A percentile compares a stretch with the other conserved stretches of the same genome.
Conservation (phyloP, 2,797 vertebrate species). For the Microhierax caerulescens region DNA sequence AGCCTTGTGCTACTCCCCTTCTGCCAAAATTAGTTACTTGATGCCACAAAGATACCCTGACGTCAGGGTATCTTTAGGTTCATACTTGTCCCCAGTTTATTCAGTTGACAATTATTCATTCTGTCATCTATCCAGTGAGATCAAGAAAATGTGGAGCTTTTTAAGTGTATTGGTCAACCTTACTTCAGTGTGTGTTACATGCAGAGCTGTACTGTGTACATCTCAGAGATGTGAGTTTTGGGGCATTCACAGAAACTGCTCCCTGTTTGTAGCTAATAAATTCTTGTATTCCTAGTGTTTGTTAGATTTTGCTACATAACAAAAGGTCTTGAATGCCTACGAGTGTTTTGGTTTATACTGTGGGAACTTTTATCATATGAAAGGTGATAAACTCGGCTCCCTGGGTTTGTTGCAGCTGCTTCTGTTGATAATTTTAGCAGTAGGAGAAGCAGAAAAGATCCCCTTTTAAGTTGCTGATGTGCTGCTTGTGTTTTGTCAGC, state of each 20-base stretch:
- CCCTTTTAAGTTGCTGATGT: background rate
- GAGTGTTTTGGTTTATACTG: background rate
- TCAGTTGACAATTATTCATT: background rate
- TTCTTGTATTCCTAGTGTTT: background rate
- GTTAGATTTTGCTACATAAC: background rate
- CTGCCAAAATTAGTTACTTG: background rate
- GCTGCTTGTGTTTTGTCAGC: constrained; percentile 4
- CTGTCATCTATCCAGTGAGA: background rate
- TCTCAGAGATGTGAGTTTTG: background rate
- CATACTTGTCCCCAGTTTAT: background rate
- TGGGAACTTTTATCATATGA: background rate
- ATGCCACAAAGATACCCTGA: background rate
- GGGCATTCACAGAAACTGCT: background rate
- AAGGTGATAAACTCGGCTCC: background rate
- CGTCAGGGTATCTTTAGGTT: background rate
- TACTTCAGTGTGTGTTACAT: background rate
- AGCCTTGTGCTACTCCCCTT: background rate
- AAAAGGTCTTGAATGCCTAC: background rate
- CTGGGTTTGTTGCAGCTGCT: background rate
- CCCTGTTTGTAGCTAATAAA: background rate
- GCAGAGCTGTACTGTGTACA: background rate
- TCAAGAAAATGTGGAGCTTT: background rate
- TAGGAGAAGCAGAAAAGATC: background rate
- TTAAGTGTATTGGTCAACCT: background rate
- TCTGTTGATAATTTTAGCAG: background rate